Evolutionary conservation across 2,888 invertebrate species (phyloP).

Genomic region (Harmothoe impar): DNA sequence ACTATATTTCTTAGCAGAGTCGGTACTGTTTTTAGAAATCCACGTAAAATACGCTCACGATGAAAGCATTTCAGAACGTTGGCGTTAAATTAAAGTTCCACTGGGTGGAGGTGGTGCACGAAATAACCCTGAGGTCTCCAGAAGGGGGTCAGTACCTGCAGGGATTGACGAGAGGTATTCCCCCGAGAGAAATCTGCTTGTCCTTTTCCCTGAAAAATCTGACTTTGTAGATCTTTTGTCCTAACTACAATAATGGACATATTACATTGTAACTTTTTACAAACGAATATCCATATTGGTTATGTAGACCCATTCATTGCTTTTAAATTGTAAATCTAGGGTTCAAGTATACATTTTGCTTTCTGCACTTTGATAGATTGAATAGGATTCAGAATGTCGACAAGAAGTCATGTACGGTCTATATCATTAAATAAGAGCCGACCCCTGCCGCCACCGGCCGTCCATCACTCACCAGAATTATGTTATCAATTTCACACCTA

Average conservation of each 20-base stretch:
- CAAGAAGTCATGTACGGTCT: too few species aligned
- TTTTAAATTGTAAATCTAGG: too few species aligned
- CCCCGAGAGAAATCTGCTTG: neutral
- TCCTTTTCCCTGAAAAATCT: neutral
- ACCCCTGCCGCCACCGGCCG: neutral
- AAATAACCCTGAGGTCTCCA: neutral
- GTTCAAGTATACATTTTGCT: too few species aligned
- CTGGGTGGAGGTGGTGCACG: neutral
- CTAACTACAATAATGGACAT: too few species aligned
- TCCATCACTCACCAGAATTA: conserved; percentile 33
- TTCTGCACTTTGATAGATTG: too few species aligned
- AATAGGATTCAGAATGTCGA: too few species aligned
- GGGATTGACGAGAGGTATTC: neutral
- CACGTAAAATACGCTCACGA: neutral
- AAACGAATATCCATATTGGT: too few species aligned
- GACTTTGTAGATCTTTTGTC: too few species aligned
- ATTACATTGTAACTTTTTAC: too few species aligned
- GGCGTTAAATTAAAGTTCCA: conserved; percentile 31
- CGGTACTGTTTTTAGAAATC: neutral
- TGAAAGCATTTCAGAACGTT: neutral
- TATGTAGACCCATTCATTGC: too few species aligned
- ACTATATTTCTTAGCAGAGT: too few species aligned
- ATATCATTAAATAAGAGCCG: neutral
- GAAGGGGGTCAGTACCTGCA: neutral
- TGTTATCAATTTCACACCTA: conserved; percentile 51